Percentiles rank a stretch among this genome's conserved stretches.
These are phyloP conservation scores for Papilio polyxenes DNA, from an alignment of 1,140 invertebrate genomes.

Conservation along the genomic window DNA sequence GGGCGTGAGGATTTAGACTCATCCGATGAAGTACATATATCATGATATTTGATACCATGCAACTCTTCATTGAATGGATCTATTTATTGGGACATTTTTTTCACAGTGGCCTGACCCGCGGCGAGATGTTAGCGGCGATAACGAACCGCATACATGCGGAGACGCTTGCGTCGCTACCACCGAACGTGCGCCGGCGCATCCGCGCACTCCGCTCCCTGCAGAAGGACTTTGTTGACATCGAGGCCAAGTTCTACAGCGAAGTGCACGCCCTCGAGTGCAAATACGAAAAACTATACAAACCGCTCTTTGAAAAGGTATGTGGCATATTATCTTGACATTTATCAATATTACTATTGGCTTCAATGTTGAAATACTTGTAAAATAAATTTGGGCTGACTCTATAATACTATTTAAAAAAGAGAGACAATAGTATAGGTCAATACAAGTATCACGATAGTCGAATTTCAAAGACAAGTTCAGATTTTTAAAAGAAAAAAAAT, in stretches of 20 bases:
- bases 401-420: too few relatives aligned
- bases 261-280: constrained; percentile 96
- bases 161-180: constrained; percentile 83
- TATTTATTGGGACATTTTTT: constrained; percentile 13
- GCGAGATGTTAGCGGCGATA: constrained; percentile 74
- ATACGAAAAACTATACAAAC: constrained; percentile 91
- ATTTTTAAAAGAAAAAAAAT: too few relatives aligned
- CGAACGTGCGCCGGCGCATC: constrained; percentile 90
- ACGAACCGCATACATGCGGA: constrained; percentile 77
- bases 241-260: constrained; percentile 97
- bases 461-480: too few relatives aligned
- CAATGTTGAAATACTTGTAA: too few relatives aligned
- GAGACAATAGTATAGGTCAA: too few relatives aligned
- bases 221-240: constrained; percentile 91
- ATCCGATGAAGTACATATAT: too few relatives aligned
- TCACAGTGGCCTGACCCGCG: constrained; percentile 64
- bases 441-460: too few relatives aligned
- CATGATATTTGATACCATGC: too few relatives aligned
- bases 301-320: constrained; percentile 90
- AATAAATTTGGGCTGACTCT: too few relatives aligned
- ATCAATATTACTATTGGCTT: too few relatives aligned
- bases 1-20: too few relatives aligned
- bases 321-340: constrained; percentile 6
- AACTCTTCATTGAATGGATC: neutral
- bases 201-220: constrained; percentile 97